A percentile compares a stretch with the other conserved stretches of the same genome.
phyloP scores from a whole-genome alignment of 2,113 vertebrate species.

The Cathartes aura region DNA sequence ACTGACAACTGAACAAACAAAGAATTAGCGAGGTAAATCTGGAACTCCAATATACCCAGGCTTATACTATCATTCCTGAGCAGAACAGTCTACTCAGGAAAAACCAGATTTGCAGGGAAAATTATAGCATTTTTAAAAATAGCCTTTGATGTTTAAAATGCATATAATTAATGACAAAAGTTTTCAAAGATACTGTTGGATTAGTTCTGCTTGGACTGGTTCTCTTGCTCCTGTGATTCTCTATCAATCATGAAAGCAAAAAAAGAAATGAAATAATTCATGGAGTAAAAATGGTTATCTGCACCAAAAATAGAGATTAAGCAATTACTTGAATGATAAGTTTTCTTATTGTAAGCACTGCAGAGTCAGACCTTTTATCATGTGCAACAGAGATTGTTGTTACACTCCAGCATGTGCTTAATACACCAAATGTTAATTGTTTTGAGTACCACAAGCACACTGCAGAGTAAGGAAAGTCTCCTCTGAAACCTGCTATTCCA shows the following conservation, averaged over 20 bases:
- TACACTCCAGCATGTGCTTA: not conserved
- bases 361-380: not conserved
- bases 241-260: not conserved
- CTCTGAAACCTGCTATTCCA: not conserved
- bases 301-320: not conserved
- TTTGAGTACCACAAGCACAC: not conserved
- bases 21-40: conserved; percentile 17
- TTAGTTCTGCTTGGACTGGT: conserved; percentile 28
- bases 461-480: not conserved
- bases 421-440: not conserved
- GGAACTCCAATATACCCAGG: not conserved
- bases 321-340: not conserved
- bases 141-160: conserved; percentile 17
- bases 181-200: not conserved
- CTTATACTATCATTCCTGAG: not conserved
- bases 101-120: conserved; percentile 22
- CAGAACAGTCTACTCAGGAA: not conserved
- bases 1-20: conserved; percentile 33
- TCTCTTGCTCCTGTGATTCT: not conserved
- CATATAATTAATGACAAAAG: not conserved
- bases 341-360: not conserved
- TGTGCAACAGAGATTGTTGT: not conserved
- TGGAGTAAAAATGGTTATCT: not conserved
- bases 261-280: not conserved
- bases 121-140: not conserved